A percentile compares a stretch with the other conserved stretches of the same genome.
Evolutionary conservation across 2,888 invertebrate genomes (phyloP).

Genomic region (Ceratothoa steindachneri): DNA sequence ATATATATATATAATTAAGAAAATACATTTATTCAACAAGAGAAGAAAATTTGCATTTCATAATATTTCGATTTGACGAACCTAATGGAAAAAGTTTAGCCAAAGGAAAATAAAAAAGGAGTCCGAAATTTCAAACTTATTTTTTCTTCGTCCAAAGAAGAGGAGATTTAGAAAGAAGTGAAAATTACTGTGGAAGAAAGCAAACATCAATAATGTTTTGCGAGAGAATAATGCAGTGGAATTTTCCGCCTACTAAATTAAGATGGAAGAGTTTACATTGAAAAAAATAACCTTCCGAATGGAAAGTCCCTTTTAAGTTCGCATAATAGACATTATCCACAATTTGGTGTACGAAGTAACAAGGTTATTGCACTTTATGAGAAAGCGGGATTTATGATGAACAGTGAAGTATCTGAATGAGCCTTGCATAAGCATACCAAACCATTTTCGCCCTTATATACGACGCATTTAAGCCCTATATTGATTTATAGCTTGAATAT

Average conservation of each 20-base stretch:
- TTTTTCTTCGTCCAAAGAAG: not conserved
- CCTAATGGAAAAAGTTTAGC: not conserved
- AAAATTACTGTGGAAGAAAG: not conserved
- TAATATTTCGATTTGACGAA: not conserved
- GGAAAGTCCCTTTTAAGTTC: slow-evolving; percentile 29
- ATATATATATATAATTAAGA: not conserved
- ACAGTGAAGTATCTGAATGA: slow-evolving; percentile 46
- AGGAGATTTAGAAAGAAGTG: not conserved
- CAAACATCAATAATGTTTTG: slow-evolving; percentile 1
- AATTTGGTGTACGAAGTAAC: slow-evolving; percentile 30
- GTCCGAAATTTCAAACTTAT: too few relatives aligned
- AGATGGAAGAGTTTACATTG: slow-evolving; percentile 1
- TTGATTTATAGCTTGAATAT: slow-evolving; percentile 32
- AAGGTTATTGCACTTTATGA: slow-evolving; percentile 44
- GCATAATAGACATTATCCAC: slow-evolving; percentile 37
- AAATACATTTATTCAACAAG: not conserved
- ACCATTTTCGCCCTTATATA: slow-evolving; percentile 27
- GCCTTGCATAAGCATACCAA: slow-evolving; percentile 35
- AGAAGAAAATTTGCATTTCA: not conserved
- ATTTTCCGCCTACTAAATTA: not conserved
- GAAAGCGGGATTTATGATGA: slow-evolving; percentile 44
- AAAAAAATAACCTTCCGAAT: not conserved
- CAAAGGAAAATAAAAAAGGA: not conserved
- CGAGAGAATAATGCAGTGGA: not conserved
- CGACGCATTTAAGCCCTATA: slow-evolving; percentile 31